A percentile compares a stretch with the other conserved stretches of the same genome.
phyloP scores from a whole-genome alignment of 2,113 vertebrate species.

The Leucopternis melanops region DNA sequence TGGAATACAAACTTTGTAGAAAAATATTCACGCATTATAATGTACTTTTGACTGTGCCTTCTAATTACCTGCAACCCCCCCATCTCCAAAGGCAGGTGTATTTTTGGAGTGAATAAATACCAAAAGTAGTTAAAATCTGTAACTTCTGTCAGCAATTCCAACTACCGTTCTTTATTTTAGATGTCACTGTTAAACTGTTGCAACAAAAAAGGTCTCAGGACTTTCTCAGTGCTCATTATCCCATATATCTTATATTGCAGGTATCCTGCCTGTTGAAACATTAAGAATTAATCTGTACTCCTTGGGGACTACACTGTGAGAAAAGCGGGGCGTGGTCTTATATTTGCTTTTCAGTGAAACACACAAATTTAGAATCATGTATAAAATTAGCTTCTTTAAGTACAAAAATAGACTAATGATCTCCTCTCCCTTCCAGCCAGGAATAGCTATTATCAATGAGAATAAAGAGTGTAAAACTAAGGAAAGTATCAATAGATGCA shows the following conservation, averaged over 20 bases:
- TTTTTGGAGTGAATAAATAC: background rate
- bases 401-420: background rate
- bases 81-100: background rate
- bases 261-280: background rate
- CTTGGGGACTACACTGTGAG: background rate
- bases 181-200: background rate
- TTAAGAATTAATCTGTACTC: background rate
- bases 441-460: background rate
- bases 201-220: background rate
- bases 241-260: background rate
- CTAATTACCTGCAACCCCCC: background rate
- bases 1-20: background rate
- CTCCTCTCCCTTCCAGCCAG: background rate
- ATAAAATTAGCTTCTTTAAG: background rate
- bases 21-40: background rate
- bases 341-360: background rate
- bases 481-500: background rate
- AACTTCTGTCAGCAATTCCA: background rate
- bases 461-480: background rate
- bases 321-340: background rate
- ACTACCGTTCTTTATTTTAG: background rate
- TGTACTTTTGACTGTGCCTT: background rate
- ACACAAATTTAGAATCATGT: background rate
- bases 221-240: background rate
- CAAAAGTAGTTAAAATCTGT: background rate